phyloP scores from a whole-genome alignment of 2,888 invertebrate genomes.

The Himalopsyche kuldschensis region DNA sequence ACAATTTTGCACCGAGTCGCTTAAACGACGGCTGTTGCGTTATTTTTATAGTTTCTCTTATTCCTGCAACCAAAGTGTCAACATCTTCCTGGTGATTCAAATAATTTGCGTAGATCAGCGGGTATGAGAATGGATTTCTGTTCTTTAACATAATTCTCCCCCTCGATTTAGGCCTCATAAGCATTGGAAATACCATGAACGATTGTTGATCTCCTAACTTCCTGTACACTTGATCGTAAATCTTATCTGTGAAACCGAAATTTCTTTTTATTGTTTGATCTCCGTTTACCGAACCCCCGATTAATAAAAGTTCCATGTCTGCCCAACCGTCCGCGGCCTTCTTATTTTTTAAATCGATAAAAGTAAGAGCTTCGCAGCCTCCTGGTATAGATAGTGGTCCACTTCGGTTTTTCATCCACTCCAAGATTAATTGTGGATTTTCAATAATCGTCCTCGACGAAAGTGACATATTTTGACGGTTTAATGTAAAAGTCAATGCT shows the following conservation, averaged over 20 bases:
- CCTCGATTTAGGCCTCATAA: slow-evolving; percentile 72
- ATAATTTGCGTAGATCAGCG: slow-evolving; percentile 80
- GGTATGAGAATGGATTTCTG: slow-evolving; percentile 70
- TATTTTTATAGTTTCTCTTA: slow-evolving; percentile 62
- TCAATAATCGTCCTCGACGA: slow-evolving; percentile 52
- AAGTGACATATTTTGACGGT: slow-evolving; percentile 51
- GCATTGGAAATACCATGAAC: slow-evolving; percentile 67
- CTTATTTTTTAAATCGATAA: slow-evolving; percentile 63
- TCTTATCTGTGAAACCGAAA: slow-evolving; percentile 59
- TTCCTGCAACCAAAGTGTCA: slow-evolving; percentile 65
- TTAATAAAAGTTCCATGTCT: slow-evolving; percentile 68
- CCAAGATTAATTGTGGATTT: slow-evolving; percentile 53
- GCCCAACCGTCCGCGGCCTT: slow-evolving; percentile 61
- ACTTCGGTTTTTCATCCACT: slow-evolving; percentile 58
- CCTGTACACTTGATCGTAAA: slow-evolving; percentile 51
- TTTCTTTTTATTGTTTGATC: slow-evolving; percentile 54
- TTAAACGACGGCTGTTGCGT: slow-evolving; percentile 61
- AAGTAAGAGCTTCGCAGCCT: slow-evolving; percentile 68
- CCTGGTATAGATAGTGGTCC: slow-evolving; percentile 67
- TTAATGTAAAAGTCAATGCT: slow-evolving; percentile 62
- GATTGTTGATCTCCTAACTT: slow-evolving; percentile 50
- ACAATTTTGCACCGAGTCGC: slow-evolving; percentile 61
- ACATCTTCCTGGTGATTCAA: slow-evolving; percentile 66
- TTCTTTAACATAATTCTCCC: slow-evolving; percentile 70
- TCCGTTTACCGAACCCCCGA: slow-evolving; percentile 58